These are phyloP conservation scores for Plectrocnemia conspersa DNA, from an alignment of 1,140 invertebrate species.

Conservation along the genomic window DNA sequence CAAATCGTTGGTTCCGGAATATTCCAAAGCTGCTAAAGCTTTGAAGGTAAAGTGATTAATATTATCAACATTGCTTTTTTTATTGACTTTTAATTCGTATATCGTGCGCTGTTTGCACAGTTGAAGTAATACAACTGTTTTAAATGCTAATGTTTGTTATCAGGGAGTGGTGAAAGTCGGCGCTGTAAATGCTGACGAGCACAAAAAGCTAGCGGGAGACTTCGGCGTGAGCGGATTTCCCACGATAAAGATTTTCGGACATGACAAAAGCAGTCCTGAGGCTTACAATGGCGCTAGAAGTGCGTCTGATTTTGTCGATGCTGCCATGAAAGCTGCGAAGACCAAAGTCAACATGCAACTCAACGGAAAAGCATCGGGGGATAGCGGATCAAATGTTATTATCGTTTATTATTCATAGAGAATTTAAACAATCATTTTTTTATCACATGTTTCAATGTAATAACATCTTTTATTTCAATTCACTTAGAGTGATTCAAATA, in stretches of 20 bases:
- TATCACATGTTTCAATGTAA: background rate
- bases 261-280: conserved; percentile 79
- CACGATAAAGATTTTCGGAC: conserved; percentile 92
- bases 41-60: conserved; percentile 62
- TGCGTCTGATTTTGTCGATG: conserved; percentile 81
- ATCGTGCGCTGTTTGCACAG: background rate
- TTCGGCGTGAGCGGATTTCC: conserved; percentile 91
- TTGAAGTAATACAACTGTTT: background rate
- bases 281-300: conserved; percentile 85
- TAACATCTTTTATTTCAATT: conserved; percentile 13
- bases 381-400: conserved; percentile 31
- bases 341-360: conserved; percentile 65
- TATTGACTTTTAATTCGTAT: background rate
- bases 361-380: conserved; percentile 53
- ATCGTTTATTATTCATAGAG: background rate
- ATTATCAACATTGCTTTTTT: background rate
- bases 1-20: conserved; percentile 77
- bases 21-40: conserved; percentile 81
- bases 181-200: conserved; percentile 86
- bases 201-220: conserved; percentile 74
- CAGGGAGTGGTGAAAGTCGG: conserved; percentile 91
- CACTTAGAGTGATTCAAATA: conserved; percentile 52
- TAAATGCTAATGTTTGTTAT: conserved; percentile 34
- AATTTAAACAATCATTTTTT: background rate
- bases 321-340: conserved; percentile 66